Evolutionary conservation across 2,113 vertebrate genomes (phyloP).

Genomic region (Stigmatopora nigra): DNA sequence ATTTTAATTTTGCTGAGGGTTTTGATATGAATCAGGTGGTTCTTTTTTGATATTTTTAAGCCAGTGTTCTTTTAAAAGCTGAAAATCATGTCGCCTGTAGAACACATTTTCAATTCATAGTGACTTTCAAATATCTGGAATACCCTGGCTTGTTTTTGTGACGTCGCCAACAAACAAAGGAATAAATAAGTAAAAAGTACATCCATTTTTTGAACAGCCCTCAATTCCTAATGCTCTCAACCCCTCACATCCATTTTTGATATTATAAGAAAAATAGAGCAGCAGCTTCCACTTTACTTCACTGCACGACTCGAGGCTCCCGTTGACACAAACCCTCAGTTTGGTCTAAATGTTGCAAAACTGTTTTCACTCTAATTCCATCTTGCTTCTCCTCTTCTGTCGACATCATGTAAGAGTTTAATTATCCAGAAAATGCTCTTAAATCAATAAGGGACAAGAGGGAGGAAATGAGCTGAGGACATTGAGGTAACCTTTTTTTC

Average conservation of each 20-base stretch:
- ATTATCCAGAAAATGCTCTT: constrained; percentile 27
- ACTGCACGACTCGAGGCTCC: constrained; percentile 42
- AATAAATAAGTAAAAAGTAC: not conserved
- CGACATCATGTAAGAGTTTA: constrained; percentile 29
- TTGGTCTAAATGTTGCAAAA: constrained; percentile 64
- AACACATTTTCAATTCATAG: not conserved
- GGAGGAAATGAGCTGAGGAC: constrained; percentile 23
- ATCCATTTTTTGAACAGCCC: constrained; percentile 1
- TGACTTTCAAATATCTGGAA: not conserved
- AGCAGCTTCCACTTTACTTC: constrained; percentile 51
- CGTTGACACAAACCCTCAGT: constrained; percentile 49
- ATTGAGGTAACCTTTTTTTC: constrained; percentile 20
- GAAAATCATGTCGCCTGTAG: not conserved
- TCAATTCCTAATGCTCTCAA: constrained; percentile 45
- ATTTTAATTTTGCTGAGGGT: too few relatives aligned
- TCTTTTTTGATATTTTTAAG: not conserved
- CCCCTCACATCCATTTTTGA: constrained; percentile 58
- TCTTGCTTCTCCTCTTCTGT: constrained; percentile 20
- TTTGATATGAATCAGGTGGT: too few relatives aligned
- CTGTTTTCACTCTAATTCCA: constrained; percentile 32
- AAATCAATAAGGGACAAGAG: constrained; percentile 41
- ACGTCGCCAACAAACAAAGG: not conserved
- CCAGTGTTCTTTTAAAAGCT: not conserved
- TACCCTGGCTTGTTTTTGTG: not conserved
- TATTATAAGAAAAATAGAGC: constrained; percentile 53